Conservation (phyloP, 2,797 vertebrate genomes). For the Caiman crocodilus region DNA sequence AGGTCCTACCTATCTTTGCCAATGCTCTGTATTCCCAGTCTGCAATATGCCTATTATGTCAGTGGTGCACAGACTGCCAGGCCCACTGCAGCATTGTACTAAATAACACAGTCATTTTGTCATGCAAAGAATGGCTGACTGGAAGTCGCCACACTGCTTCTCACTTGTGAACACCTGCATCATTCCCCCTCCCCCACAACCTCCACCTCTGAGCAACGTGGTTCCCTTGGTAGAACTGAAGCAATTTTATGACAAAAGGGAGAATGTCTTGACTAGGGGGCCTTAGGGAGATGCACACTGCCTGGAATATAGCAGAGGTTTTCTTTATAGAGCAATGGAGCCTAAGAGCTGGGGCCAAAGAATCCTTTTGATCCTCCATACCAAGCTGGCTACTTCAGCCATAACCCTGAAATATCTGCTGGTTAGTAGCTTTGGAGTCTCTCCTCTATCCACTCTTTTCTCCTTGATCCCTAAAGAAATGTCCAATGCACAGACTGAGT, state of each 20-base stretch:
- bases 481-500: rapidly evolving
- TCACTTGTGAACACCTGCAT: slow-evolving; percentile 9
- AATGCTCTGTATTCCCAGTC: rapidly evolving
- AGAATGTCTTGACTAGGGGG: background rate
- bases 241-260: background rate
- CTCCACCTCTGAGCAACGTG: background rate
- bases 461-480: background rate
- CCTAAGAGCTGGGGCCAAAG: background rate
- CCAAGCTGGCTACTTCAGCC: background rate
- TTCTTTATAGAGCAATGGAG: background rate
- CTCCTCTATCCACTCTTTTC: background rate
- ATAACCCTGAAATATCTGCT: background rate
- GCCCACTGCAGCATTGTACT: background rate
- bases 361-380: background rate
- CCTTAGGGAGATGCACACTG: background rate
- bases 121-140: slow-evolving; percentile 23
- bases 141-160: background rate
- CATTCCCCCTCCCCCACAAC: background rate
- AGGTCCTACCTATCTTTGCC: background rate
- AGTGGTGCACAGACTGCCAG: slow-evolving; percentile 10
- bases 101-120: background rate
- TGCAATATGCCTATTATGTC: background rate
- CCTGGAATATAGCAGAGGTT: background rate
- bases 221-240: background rate
- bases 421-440: background rate